Percentiles rank a stretch among this genome's conserved stretches.
Evolutionary conservation across 2,888 invertebrate genomes (phyloP).

Genomic region (Tinea pellionella): DNA sequence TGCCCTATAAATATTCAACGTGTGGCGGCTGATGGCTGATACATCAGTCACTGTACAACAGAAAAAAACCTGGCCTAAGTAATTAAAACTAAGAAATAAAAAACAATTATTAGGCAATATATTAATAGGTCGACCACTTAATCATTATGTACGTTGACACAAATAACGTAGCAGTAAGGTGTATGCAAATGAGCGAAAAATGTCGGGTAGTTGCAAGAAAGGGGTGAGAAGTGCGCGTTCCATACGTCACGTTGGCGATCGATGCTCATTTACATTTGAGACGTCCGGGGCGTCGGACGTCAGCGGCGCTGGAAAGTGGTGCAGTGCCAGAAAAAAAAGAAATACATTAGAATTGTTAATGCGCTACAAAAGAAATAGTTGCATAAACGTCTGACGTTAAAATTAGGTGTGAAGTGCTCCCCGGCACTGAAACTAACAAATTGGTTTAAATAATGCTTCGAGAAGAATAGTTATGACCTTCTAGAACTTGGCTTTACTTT

Average conservation of each 20-base stretch:
- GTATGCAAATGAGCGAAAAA: constrained; percentile 5
- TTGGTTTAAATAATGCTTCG: constrained; percentile 18
- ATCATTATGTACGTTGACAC: constrained; percentile 10
- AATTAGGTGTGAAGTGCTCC: constrained; percentile 49
- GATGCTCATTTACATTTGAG: constrained; percentile 65
- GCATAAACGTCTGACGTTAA: constrained; percentile 43
- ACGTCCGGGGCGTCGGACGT: constrained; percentile 55
- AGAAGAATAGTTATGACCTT: too few species aligned
- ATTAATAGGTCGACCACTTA: neutral
- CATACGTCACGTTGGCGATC: constrained; percentile 58
- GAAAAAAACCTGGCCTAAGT: neutral
- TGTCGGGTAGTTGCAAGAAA: constrained; percentile 62
- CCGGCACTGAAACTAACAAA: constrained; percentile 38
- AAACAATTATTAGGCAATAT: neutral
- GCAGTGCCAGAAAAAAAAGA: constrained; percentile 44
- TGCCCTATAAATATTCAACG: constrained; percentile 65
- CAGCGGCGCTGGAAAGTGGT: constrained; percentile 62
- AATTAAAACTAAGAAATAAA: neutral
- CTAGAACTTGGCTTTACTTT: neutral
- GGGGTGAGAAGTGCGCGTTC: constrained; percentile 62
- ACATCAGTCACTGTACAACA: neutral
- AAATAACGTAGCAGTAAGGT: constrained; percentile 7
- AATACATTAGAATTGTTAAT: constrained; percentile 64
- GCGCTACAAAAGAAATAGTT: constrained; percentile 56
- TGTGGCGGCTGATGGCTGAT: constrained; percentile 23